Conservation (phyloP, 2,113 vertebrate species). For the Balaenoptera acutorostrata region DNA sequence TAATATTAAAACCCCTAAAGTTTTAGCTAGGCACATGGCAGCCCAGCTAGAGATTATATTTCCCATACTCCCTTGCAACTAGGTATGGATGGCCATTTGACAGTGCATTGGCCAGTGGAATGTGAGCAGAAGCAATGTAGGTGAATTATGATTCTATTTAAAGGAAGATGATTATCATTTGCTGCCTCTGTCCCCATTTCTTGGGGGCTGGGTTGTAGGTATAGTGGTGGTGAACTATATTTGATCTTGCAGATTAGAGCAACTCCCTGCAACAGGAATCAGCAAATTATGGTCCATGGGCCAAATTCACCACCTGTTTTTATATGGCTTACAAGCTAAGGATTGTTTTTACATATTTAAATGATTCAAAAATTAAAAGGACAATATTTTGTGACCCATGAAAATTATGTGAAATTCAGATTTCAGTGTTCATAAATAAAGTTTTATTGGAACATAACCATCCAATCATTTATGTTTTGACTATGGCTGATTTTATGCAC, state of each 20-base stretch:
- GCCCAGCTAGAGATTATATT: not conserved
- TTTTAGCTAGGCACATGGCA: not conserved
- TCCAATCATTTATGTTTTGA: not conserved
- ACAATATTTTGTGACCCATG: not conserved
- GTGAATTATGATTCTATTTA: not conserved
- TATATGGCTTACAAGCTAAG: not conserved
- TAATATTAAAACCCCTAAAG: not conserved
- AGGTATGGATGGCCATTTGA: not conserved
- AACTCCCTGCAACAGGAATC: not conserved
- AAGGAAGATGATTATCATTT: not conserved
- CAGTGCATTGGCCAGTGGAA: not conserved
- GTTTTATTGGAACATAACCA: not conserved
- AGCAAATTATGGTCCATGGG: not conserved
- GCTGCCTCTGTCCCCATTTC: not conserved
- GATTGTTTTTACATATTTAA: not conserved
- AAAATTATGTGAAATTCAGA: conserved; percentile 14
- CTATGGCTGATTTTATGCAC: not conserved
- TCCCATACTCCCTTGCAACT: not conserved
- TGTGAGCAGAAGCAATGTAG: not conserved
- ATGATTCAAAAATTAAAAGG: not conserved
- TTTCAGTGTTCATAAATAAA: not conserved
- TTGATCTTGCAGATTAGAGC: conserved; percentile 4
- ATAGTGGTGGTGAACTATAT: not conserved
- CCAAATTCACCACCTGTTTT: not conserved
- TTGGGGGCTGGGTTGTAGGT: not conserved